These are phyloP conservation scores for Polylopha cassiicola DNA, from an alignment of 2,888 invertebrate species.

Conservation along the genomic window DNA sequence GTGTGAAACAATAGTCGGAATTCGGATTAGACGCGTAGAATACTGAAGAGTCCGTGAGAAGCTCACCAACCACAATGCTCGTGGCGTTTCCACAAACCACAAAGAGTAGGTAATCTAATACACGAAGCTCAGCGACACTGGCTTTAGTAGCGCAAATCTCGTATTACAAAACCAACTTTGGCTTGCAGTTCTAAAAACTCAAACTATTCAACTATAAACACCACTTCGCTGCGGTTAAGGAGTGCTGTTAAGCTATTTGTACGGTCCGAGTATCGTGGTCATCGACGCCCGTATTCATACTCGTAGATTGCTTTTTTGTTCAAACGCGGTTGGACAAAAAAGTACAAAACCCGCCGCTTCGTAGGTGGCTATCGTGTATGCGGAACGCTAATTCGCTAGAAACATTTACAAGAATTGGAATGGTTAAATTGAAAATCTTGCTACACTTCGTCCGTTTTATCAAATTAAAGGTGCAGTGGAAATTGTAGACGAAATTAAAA, in stretches of 20 bases:
- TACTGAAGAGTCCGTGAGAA: constrained; percentile 60
- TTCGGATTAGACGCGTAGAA: constrained; percentile 47
- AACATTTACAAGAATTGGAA: constrained; percentile 46
- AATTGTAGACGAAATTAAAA: neutral
- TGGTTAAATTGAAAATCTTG: constrained; percentile 32
- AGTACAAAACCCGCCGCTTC: constrained; percentile 38
- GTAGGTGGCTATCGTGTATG: constrained; percentile 59
- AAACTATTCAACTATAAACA: constrained; percentile 34
- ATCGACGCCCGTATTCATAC: constrained; percentile 44
- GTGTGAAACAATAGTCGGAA: constrained; percentile 42
- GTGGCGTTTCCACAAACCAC: constrained; percentile 69
- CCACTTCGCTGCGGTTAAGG: constrained; percentile 29
- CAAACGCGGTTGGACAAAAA: constrained; percentile 58
- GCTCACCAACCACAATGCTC: constrained; percentile 65
- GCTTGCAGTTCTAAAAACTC: constrained; percentile 28
- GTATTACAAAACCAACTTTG: constrained; percentile 51
- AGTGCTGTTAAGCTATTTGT: constrained; percentile 31
- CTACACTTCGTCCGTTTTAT: constrained; percentile 30
- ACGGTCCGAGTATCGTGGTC: constrained; percentile 37
- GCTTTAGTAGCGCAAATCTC: constrained; percentile 70
- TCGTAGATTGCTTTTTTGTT: constrained; percentile 72
- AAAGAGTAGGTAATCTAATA: constrained; percentile 73
- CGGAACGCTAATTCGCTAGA: constrained; percentile 43
- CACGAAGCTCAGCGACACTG: constrained; percentile 74
- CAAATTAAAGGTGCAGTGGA: constrained; percentile 1